Evolutionary conservation across 2,888 invertebrate genomes (phyloP).

Genomic region (Fragum sueziense): DNA sequence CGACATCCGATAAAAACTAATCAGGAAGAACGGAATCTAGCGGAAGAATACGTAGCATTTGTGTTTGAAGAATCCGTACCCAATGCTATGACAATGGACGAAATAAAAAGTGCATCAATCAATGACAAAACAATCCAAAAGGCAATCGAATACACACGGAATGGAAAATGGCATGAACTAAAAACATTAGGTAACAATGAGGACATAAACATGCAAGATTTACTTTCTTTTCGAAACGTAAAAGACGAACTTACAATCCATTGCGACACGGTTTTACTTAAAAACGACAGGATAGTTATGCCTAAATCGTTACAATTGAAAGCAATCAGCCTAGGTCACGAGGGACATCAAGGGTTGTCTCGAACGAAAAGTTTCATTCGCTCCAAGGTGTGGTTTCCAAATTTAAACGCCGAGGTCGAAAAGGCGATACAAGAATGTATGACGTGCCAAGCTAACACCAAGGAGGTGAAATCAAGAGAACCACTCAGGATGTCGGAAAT

Average conservation of each 20-base stretch:
- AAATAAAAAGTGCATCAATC: conserved; percentile 52
- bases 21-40: conserved; percentile 34
- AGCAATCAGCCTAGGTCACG: conserved; percentile 60
- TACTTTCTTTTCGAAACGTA: no score
- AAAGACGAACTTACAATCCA: conserved; percentile 50
- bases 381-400: conserved; percentile 63
- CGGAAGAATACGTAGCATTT: conserved; percentile 65
- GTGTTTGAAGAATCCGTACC: conserved; percentile 46
- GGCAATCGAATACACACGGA: conserved; percentile 43
- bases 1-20: conserved; percentile 52
- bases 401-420: conserved; percentile 54
- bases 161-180: conserved; percentile 47
- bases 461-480: no score
- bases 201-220: no score
- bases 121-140: conserved; percentile 54
- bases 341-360: conserved; percentile 64
- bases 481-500: no score
- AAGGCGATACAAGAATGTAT: conserved; percentile 33
- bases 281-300: no score
- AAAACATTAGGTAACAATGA: conserved; percentile 25
- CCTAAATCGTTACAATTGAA: conserved; percentile 39
- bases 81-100: conserved; percentile 63
- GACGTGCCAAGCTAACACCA: conserved; percentile 45
- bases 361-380: conserved; percentile 57
- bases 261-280: conserved; percentile 26